phyloP scores from a whole-genome alignment of 2,113 vertebrate genomes.

The Anser cygnoides region DNA sequence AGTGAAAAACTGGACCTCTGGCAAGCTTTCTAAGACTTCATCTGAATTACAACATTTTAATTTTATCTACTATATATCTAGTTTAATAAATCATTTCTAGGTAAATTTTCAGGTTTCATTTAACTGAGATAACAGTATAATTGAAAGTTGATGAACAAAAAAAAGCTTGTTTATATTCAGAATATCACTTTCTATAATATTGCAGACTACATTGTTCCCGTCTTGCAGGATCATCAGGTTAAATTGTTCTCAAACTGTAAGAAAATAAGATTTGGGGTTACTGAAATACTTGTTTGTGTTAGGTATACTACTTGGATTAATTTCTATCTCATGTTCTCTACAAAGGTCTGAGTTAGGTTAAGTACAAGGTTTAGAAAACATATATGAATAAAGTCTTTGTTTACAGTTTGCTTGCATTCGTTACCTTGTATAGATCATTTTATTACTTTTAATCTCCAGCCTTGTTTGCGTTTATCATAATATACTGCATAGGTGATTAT shows the following conservation, averaged over 20 bases:
- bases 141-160: not conserved
- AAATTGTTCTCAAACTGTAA: not conserved
- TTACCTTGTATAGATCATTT: slow-evolving; percentile 41
- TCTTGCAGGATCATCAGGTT: not conserved
- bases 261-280: not conserved
- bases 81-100: not conserved
- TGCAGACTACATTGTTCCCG: not conserved
- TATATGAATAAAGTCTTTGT: slow-evolving; percentile 32
- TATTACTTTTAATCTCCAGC: slow-evolving; percentile 65
- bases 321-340: not conserved
- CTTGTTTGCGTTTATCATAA: slow-evolving; percentile 67
- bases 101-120: not conserved
- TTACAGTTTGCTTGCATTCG: slow-evolving; percentile 38
- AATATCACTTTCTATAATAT: not conserved
- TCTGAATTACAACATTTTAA: not conserved
- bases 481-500: slow-evolving; percentile 69
- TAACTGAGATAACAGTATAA: not conserved
- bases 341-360: not conserved
- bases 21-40: not conserved
- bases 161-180: not conserved
- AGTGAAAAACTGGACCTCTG: not conserved
- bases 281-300: not conserved
- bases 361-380: not conserved
- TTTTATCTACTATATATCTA: not conserved
- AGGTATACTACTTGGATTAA: not conserved